phyloP scores from a whole-genome alignment of 2,113 vertebrate species.

The Percopsis transmontana region DNA sequence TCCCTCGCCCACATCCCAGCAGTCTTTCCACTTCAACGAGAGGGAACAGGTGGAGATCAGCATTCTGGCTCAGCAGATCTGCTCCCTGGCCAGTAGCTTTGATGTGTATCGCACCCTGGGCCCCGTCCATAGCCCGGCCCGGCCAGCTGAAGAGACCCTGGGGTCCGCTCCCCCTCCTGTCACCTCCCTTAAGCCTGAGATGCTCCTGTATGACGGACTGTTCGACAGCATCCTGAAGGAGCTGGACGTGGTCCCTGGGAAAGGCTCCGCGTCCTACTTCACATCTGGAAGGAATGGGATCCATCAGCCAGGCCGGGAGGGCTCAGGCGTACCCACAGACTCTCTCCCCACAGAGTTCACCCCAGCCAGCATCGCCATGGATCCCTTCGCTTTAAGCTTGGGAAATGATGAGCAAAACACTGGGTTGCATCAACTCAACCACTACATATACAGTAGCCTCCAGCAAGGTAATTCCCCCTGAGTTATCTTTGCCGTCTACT shows the following conservation, averaged over 20 bases:
- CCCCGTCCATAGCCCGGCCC: constrained; percentile 1
- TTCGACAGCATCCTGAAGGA: constrained; percentile 74
- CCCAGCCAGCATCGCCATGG: constrained; percentile 10
- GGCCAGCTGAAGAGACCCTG: neutral
- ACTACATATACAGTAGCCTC: constrained; percentile 50
- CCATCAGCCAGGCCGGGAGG: constrained; percentile 4
- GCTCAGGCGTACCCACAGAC: constrained; percentile 6
- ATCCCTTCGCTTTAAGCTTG: constrained; percentile 46
- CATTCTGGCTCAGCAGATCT: constrained; percentile 82
- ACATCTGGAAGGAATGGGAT: neutral
- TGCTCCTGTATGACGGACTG: constrained; percentile 60
- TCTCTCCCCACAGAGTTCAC: constrained; percentile 21
- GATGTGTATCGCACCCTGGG: constrained; percentile 53
- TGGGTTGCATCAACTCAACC: constrained; percentile 77
- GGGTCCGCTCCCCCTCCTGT: neutral
- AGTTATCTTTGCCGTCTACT: neutral
- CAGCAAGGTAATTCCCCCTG: constrained; percentile 58
- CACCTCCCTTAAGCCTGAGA: constrained; percentile 27
- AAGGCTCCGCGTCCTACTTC: neutral
- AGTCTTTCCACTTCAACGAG: constrained; percentile 53
- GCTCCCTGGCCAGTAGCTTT: constrained; percentile 79
- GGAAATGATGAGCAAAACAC: constrained; percentile 39
- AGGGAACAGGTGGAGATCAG: constrained; percentile 72
- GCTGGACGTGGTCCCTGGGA: constrained; percentile 44
- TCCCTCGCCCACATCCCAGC: constrained; percentile 34